Conservation (phyloP, 2,797 vertebrate species). For the Lemur catta region DNA sequence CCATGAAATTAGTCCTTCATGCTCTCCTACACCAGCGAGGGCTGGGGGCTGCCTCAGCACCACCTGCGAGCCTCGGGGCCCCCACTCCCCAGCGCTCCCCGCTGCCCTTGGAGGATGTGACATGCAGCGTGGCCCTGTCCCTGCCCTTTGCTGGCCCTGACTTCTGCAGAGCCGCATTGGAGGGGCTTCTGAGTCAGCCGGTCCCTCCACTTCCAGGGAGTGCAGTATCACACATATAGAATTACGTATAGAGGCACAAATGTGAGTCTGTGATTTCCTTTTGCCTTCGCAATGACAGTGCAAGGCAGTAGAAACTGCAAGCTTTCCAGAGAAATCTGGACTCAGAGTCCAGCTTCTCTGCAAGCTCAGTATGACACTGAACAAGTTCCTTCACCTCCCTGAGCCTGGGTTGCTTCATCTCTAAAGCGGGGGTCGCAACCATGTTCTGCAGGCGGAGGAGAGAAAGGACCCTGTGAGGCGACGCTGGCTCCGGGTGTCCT, state of each 20-base stretch:
- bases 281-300: not conserved
- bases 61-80: conserved; percentile 54
- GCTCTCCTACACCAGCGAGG: conserved; percentile 71
- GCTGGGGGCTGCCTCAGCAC: not conserved
- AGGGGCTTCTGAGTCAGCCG: not conserved
- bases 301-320: not conserved
- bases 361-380: not conserved
- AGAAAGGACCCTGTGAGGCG: no score
- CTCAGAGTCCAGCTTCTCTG: not conserved
- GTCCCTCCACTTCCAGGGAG: rapidly evolving
- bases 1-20: conserved; percentile 85
- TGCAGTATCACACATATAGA: not conserved
- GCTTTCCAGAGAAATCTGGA: not conserved
- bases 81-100: conserved; percentile 61
- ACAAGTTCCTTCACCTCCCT: not conserved
- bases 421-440: not conserved
- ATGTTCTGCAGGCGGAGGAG: not conserved
- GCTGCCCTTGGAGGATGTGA: conserved; percentile 40
- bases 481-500: rapidly evolving
- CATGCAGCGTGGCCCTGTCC: not conserved
- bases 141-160: rapidly evolving
- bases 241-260: rapidly evolving
- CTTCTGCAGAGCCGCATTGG: not conserved
- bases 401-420: not conserved
- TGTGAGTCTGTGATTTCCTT: not conserved